Evolutionary conservation across 2,888 invertebrate species (phyloP).

Genomic region (Eupeodes latifasciatus): DNA sequence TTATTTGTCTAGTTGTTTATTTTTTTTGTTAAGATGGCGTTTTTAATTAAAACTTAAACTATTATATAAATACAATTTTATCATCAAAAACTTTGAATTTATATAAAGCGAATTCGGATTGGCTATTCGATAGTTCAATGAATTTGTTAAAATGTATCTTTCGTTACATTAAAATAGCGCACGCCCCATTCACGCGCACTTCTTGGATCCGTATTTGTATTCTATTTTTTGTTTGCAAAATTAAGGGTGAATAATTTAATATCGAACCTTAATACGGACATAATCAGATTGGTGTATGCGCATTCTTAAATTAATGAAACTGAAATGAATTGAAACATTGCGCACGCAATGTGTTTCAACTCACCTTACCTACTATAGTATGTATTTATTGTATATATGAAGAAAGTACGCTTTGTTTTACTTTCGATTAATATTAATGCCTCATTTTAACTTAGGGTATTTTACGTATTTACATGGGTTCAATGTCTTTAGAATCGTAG

Average conservation of each 20-base stretch:
- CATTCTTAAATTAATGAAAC: slow-evolving; percentile 58
- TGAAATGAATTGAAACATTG: slow-evolving; percentile 64
- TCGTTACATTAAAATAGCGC: slow-evolving; percentile 28
- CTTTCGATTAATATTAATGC: not conserved
- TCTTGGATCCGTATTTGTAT: not conserved
- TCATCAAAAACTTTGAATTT: not conserved
- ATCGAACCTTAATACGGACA: slow-evolving; percentile 41
- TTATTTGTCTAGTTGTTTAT: too few species aligned
- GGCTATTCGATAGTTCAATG: not conserved
- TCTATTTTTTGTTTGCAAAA: slow-evolving; percentile 44
- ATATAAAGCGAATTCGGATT: not conserved
- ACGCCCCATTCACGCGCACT: slow-evolving; percentile 52
- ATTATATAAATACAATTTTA: not conserved
- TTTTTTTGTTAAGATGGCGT: too few species aligned
- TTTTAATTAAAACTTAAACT: too few species aligned
- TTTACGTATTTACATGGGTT: too few species aligned
- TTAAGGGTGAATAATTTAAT: slow-evolving; percentile 66
- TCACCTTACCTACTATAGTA: not conserved
- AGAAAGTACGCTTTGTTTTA: too few species aligned
- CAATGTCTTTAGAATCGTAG: too few species aligned
- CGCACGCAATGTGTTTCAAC: slow-evolving; percentile 48
- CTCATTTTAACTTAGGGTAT: too few species aligned
- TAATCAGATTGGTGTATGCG: slow-evolving; percentile 69
- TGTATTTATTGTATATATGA: too few species aligned
- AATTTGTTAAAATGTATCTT: slow-evolving; percentile 24